Base-by-base conservation (phyloP, 2,888 invertebrate genomes). In the Helobdella robusta region DNA sequence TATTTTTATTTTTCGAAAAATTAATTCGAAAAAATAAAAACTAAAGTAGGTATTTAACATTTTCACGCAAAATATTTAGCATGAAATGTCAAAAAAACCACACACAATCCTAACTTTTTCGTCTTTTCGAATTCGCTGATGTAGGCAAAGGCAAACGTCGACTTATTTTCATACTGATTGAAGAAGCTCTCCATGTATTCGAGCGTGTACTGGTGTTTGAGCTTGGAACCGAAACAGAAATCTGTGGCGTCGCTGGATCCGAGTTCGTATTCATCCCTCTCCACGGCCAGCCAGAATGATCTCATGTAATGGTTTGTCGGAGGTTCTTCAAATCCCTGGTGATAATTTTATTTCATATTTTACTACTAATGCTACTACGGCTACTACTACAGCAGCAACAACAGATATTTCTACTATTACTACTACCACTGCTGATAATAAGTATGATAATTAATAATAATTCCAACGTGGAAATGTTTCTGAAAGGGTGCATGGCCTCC, bases 301-400 rank as follows among this genome's bases (percentile, higher is more conserved):
- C 77, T 72, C 76, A 77, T 77, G 68, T 78, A 78, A 64, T 78
- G 78, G 64, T 77, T 76, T 0, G 75, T 74, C 1, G 78, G 77
- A 25, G 68, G 68, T 11, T 73, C 66, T 25, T 74, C 70, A 64
- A 78, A 78, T 15, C 78, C 78, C 56, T 56, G 56, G n/a, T n/a
- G 5, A 56, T 30, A 56, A 20, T n/a, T n/a, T n/a, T n/a, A n/a
- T n/a, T n/a, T n/a, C n/a, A n/a, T n/a, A n/a, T n/a, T n/a, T n/a
- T n/a, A n/a, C n/a, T n/a, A n/a, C n/a, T n/a, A n/a, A n/a, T n/a
- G n/a, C n/a, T n/a, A n/a, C n/a, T n/a, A n/a, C n/a, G n/a, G n/a
- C n/a, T n/a, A n/a, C n/a, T n/a, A n/a, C n/a, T n/a, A n/a, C n/a
- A n/a, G n/a, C n/a, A n/a, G n/a, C n/a, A n/a, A n/a, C n/a, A n/a